Evolutionary conservation across 2,113 vertebrate species (phyloP).

Genomic region (Alectura lathami): DNA sequence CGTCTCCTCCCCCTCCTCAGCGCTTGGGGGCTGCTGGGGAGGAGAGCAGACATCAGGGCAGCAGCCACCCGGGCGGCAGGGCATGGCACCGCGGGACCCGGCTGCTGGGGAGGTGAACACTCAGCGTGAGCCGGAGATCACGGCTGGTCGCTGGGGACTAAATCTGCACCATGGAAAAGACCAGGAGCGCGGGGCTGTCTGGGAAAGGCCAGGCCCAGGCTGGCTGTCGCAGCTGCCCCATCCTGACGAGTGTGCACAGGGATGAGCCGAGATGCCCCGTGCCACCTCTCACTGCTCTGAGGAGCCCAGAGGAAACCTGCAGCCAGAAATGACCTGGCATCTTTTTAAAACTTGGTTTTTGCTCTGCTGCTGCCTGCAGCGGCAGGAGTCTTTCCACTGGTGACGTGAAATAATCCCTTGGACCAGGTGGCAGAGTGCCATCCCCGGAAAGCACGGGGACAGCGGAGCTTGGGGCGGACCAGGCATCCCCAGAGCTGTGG

Average conservation of each 20-base stretch:
- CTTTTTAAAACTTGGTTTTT: background rate
- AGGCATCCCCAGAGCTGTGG: background rate
- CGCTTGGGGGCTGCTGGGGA: background rate
- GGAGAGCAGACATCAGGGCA: background rate
- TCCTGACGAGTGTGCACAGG: fast-evolving
- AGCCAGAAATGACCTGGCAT: background rate
- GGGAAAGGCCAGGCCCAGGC: background rate
- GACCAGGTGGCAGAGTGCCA: background rate
- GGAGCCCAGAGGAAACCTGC: background rate
- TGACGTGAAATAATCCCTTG: background rate
- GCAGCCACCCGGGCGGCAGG: background rate
- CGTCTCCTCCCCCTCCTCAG: background rate
- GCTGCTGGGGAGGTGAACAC: background rate
- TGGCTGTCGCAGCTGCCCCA: background rate
- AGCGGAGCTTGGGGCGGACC: background rate
- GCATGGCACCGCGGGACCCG: background rate
- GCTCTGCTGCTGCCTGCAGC: fast-evolving
- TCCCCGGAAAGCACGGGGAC: background rate
- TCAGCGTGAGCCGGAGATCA: background rate
- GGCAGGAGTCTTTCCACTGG: background rate
- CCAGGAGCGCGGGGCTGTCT: fast-evolving
- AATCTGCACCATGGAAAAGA: too few species aligned
- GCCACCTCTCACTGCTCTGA: fast-evolving
- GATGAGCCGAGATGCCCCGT: too few species aligned
- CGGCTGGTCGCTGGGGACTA: fast-evolving